phyloP scores from a whole-genome alignment of 1,140 invertebrate species.

The Papilio helenus region DNA sequence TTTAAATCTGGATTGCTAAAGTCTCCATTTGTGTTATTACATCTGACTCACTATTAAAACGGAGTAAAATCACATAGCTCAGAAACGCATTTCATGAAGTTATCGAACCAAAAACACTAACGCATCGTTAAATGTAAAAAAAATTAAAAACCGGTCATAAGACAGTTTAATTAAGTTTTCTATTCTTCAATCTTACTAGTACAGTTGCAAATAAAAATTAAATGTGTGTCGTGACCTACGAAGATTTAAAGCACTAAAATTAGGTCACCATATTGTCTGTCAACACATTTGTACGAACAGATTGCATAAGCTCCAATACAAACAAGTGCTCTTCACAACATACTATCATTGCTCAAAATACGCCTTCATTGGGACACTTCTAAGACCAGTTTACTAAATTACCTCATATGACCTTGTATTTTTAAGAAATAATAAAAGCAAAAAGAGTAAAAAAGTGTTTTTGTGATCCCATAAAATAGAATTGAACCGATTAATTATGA shows the following conservation, averaged over 20 bases:
- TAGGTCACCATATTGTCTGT: background rate
- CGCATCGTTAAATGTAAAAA: too few relatives aligned
- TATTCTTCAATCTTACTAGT: background rate
- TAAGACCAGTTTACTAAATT: background rate
- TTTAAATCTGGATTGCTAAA: background rate
- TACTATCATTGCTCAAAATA: background rate
- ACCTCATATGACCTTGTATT: background rate
- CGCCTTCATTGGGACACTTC: background rate
- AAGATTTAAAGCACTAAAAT: background rate
- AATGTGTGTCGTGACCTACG: background rate
- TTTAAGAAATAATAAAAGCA: background rate
- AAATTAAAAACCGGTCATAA: too few relatives aligned
- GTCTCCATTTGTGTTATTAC: too few relatives aligned
- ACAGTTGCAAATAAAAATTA: background rate
- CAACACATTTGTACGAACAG: background rate
- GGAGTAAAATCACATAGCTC: too few relatives aligned
- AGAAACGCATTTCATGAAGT: too few relatives aligned
- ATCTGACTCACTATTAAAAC: too few relatives aligned
- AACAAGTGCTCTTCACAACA: background rate
- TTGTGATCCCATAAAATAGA: too few relatives aligned
- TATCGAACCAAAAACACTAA: too few relatives aligned
- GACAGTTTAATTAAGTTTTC: background rate
- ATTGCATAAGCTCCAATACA: background rate
- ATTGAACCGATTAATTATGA: too few relatives aligned
- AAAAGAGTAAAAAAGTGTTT: too few relatives aligned